These are phyloP conservation scores for Argyresthia goedartella DNA, from an alignment of 2,888 invertebrate genomes.

Conservation along the genomic window DNA sequence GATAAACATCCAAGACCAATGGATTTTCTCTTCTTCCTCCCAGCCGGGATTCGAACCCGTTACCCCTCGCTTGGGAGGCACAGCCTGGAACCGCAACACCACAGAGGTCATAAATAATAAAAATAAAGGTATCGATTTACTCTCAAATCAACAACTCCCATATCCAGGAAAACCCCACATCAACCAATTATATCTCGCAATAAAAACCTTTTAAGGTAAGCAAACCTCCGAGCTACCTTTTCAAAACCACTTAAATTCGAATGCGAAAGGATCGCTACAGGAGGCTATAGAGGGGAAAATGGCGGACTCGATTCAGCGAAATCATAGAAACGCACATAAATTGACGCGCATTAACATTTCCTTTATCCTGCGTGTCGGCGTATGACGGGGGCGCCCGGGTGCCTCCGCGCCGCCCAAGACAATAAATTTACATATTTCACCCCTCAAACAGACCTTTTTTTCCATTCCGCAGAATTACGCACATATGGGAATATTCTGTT, in stretches of 20 bases:
- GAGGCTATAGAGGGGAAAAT: constrained; percentile 54
- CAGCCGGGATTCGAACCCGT: no score
- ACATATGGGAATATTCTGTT: constrained; percentile 71
- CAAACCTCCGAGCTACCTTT: background rate
- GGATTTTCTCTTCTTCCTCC: no score
- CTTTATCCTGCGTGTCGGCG: constrained; percentile 69
- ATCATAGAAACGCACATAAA: constrained; percentile 72
- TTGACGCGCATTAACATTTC: constrained; percentile 70
- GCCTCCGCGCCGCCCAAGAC: constrained; percentile 63
- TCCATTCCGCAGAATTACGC: constrained; percentile 71
- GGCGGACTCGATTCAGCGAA: constrained; percentile 62
- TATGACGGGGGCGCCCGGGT: constrained; percentile 62
- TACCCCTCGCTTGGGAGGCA: no score
- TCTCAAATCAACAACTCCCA: no score
- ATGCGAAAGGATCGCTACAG: constrained; percentile 34
- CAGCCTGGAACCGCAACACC: no score
- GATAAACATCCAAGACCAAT: no score
- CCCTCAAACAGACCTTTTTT: constrained; percentile 72
- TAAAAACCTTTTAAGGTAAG: background rate
- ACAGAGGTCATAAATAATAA: no score
- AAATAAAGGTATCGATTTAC: no score
- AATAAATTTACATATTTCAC: constrained; percentile 73
- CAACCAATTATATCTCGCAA: background rate
- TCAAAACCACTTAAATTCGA: background rate
- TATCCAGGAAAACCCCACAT: background rate